A percentile compares a stretch with the other conserved stretches of the same genome.
Evolutionary conservation across 2,888 invertebrate genomes (phyloP).

Genomic region (Drosophila testacea): DNA sequence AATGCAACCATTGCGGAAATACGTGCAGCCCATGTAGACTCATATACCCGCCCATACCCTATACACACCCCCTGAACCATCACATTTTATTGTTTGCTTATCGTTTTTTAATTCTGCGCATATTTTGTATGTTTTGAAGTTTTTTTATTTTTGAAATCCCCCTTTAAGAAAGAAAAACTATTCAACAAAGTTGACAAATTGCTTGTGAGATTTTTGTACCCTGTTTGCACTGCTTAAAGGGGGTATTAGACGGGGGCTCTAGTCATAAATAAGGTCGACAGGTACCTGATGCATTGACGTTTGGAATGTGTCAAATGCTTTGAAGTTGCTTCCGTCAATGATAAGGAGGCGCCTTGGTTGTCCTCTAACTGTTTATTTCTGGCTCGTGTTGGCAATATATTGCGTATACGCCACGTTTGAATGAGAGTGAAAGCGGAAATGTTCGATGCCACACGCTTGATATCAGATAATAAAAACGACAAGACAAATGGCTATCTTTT

Average conservation of each 20-base stretch:
- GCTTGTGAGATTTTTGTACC: constrained; percentile 14
- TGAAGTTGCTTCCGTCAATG: constrained; percentile 46
- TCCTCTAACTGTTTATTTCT: constrained; percentile 10
- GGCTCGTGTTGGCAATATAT: constrained; percentile 16
- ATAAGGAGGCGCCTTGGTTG: constrained; percentile 36
- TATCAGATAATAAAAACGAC: constrained; percentile 29
- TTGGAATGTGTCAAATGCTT: constrained; percentile 40
- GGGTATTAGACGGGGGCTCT: constrained; percentile 2
- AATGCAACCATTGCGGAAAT: constrained; percentile 73
- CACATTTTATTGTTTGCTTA: constrained; percentile 54
- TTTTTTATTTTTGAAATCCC: constrained; percentile 10
- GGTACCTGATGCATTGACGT: constrained; percentile 21
- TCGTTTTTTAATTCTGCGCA: constrained; percentile 67
- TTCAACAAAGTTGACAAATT: constrained; percentile 44
- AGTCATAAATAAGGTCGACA: constrained; percentile 13
- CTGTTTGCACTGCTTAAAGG: constrained; percentile 7
- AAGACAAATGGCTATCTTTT: constrained; percentile 12
- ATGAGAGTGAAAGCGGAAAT: constrained; percentile 44
- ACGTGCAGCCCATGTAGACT: constrained; percentile 49
- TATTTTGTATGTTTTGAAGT: constrained; percentile 33
- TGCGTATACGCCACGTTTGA: constrained; percentile 42
- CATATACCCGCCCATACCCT: neutral
- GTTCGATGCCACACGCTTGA: constrained; percentile 30
- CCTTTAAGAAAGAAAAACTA: constrained; percentile 19
- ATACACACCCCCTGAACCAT: neutral